These are phyloP conservation scores for Anolis sagrei DNA, from an alignment of 2,113 vertebrate genomes.

Conservation along the genomic window DNA sequence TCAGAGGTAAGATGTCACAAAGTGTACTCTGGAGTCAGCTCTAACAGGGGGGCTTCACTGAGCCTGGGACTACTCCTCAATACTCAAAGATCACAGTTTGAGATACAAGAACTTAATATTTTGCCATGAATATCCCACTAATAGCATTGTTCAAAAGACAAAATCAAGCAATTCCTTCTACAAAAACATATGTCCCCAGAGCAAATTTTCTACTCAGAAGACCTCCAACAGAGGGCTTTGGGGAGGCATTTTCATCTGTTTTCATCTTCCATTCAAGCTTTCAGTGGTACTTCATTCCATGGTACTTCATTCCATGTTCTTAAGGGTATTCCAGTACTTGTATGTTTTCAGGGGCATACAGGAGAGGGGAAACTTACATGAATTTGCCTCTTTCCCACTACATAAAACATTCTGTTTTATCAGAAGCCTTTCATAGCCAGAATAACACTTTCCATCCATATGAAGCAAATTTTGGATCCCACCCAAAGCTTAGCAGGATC, in stretches of 20 bases:
- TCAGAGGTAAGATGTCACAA: not conserved
- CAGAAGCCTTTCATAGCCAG: not conserved
- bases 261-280: too few species aligned
- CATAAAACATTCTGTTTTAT: not conserved
- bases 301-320: too few species aligned
- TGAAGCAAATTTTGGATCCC: not conserved
- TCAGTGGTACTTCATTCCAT: too few species aligned
- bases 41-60: not conserved
- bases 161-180: conserved; percentile 2
- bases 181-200: not conserved
- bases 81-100: not conserved
- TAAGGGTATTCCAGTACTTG: too few species aligned
- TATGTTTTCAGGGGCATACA: not conserved
- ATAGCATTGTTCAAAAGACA: not conserved
- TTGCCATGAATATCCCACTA: not conserved
- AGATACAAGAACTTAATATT: not conserved
- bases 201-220: not conserved
- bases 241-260: not conserved
- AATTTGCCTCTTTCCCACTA: not conserved
- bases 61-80: not conserved
- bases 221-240: not conserved
- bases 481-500: not conserved
- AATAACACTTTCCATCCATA: not conserved
- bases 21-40: not conserved
- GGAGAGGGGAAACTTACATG: not conserved